Evolutionary conservation across 2,797 vertebrate genomes (phyloP).

Genomic region (Tangara arthus): DNA sequence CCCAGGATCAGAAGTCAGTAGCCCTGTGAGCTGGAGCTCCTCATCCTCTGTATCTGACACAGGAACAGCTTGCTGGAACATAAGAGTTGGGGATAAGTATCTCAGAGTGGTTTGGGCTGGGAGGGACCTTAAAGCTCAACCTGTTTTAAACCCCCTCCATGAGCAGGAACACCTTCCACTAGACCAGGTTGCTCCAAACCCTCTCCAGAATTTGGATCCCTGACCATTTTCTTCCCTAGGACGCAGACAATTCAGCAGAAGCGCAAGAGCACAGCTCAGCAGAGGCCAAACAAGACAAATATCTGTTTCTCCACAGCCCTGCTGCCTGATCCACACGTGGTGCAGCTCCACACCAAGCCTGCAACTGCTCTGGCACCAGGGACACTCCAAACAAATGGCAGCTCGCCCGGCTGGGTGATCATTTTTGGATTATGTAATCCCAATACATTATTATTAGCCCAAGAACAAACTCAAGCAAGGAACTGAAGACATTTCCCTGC

Average conservation of each 20-base stretch:
- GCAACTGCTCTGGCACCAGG: constrained; percentile 30
- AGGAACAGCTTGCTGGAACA: not conserved
- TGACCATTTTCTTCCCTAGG: fast-evolving
- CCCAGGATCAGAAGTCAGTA: fast-evolving
- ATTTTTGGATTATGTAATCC: constrained; percentile 27
- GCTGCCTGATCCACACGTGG: not conserved
- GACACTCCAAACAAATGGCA: constrained; percentile 41
- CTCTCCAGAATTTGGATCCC: fast-evolving
- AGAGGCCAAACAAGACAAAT: not conserved
- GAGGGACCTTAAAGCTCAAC: not conserved
- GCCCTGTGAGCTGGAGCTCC: not conserved
- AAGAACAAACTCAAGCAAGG: not conserved
- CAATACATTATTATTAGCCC: constrained; percentile 6
- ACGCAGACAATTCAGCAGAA: not conserved
- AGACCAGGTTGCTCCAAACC: not conserved
- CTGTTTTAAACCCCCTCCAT: not conserved
- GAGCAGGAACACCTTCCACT: not conserved
- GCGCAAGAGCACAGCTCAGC: not conserved
- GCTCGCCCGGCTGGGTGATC: constrained; percentile 26
- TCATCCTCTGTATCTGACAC: fast-evolving
- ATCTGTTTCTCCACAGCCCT: not conserved
- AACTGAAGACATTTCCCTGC: not conserved
- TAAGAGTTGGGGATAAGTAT: fast-evolving
- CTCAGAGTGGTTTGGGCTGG: not conserved
- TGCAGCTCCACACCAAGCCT: not conserved